Conservation (phyloP, 2,888 invertebrate species). For the Brenthis hecate region DNA sequence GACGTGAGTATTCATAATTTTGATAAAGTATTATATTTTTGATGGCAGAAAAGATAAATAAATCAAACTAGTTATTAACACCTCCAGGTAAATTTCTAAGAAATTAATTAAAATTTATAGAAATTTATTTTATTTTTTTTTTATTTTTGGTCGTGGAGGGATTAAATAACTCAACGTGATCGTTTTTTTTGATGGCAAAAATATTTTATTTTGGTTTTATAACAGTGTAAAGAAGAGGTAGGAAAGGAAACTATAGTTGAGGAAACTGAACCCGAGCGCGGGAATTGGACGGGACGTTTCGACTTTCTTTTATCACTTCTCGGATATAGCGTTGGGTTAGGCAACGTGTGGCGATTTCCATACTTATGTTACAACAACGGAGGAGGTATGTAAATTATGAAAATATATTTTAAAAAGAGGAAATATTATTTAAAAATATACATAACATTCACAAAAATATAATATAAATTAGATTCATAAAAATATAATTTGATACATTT, state of each 20-base stretch:
- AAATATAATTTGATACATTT: no score
- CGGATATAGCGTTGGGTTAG: constrained; percentile 88
- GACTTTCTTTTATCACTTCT: constrained; percentile 87
- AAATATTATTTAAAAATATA: no score
- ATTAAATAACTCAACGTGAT: background rate
- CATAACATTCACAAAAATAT: no score
- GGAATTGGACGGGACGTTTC: constrained; percentile 89
- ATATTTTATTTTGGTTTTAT: constrained; percentile 7
- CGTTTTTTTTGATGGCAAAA: background rate
- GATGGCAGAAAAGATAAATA: no score
- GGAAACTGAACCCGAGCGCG: constrained; percentile 81
- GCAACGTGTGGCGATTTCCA: constrained; percentile 89
- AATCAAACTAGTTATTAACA: no score
- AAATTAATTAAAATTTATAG: no score
- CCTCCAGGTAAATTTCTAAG: no score
- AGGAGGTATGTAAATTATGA: constrained; percentile 77
- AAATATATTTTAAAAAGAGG: background rate
- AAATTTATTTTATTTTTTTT: no score
- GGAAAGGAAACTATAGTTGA: constrained; percentile 51
- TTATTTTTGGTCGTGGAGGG: no score
- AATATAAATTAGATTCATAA: no score
- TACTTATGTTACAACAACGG: constrained; percentile 90
- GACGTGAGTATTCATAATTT: constrained; percentile 62
- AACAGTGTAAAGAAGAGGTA: constrained; percentile 58
- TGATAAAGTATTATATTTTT: background rate